These are phyloP conservation scores for Andrena bucephala DNA, from an alignment of 2,888 invertebrate species.

Conservation along the genomic window DNA sequence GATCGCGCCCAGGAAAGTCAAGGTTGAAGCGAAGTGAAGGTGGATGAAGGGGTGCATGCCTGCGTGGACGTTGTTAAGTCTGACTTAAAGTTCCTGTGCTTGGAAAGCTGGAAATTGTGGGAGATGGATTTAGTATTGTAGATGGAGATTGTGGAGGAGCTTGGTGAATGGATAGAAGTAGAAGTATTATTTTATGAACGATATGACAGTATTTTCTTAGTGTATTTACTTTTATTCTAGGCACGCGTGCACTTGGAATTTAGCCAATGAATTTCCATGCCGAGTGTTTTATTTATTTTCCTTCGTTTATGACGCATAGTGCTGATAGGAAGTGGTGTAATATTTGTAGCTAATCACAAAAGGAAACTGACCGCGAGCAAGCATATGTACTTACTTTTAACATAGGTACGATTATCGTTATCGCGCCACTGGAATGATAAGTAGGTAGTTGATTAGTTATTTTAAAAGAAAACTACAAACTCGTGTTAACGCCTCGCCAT, in stretches of 20 bases:
- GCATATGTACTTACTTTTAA: not conserved
- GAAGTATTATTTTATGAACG: too few relatives aligned
- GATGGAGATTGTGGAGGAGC: too few relatives aligned
- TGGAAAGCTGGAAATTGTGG: not conserved
- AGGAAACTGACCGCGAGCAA: not conserved
- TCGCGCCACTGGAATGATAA: not conserved
- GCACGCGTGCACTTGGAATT: too few relatives aligned
- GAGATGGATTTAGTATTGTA: too few relatives aligned
- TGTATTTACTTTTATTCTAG: too few relatives aligned
- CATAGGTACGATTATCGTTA: not conserved
- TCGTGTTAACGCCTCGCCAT: too few relatives aligned
- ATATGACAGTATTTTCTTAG: too few relatives aligned
- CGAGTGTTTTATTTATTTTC: too few relatives aligned
- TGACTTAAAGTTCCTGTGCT: constrained; percentile 1
- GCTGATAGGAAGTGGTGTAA: not conserved
- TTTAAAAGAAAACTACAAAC: too few relatives aligned
- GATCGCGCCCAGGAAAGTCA: constrained; percentile 10
- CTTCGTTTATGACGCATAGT: not conserved
- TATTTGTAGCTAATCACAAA: not conserved
- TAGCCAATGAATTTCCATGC: too few relatives aligned
- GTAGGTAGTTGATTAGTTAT: too few relatives aligned
- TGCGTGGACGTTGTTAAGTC: not conserved
- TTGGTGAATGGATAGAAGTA: too few relatives aligned
- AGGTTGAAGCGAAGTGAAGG: not conserved
- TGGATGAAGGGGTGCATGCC: not conserved